Percentiles rank a stretch among this genome's conserved stretches.
phyloP scores from a whole-genome alignment of 2,888 invertebrate species.

The Plutella xylostella region DNA sequence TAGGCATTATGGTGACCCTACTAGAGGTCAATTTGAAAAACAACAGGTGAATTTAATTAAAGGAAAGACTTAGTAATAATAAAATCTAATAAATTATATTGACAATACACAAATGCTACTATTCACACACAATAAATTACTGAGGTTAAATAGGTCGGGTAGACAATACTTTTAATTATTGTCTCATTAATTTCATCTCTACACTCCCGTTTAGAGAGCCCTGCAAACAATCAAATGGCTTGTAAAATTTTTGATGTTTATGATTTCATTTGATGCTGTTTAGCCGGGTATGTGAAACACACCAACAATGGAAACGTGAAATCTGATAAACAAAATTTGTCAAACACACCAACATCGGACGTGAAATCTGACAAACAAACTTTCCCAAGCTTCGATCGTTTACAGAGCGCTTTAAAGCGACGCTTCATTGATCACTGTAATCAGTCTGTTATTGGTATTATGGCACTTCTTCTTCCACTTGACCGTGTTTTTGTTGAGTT shows the following conservation, averaged over 20 bases:
- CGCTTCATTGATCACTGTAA: conserved; percentile 84
- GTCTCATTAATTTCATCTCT: conserved; percentile 5
- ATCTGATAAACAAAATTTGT: too few relatives aligned
- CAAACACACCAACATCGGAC: too few relatives aligned
- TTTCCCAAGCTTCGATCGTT: neutral
- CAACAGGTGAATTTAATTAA: neutral
- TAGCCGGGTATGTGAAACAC: too few relatives aligned
- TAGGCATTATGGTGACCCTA: conserved; percentile 6
- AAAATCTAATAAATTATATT: conserved; percentile 65
- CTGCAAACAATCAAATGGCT: too few relatives aligned
- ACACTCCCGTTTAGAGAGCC: too few relatives aligned
- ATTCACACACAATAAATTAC: conserved; percentile 68
- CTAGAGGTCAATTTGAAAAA: neutral
- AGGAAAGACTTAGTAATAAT: conserved; percentile 20
- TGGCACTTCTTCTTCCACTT: conserved; percentile 65
- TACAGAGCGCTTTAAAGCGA: conserved; percentile 52
- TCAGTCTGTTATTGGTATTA: conserved; percentile 73
- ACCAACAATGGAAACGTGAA: too few relatives aligned
- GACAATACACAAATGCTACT: conserved; percentile 61
- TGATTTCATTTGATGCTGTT: too few relatives aligned
- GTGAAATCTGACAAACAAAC: too few relatives aligned
- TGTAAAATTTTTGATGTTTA: too few relatives aligned
- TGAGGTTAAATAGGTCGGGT: conserved; percentile 65
- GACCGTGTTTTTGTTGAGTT: conserved; percentile 47
- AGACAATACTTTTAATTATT: conserved; percentile 21